phyloP scores from a whole-genome alignment of 2,797 vertebrate genomes.

The Chiroxiphia lanceolata region DNA sequence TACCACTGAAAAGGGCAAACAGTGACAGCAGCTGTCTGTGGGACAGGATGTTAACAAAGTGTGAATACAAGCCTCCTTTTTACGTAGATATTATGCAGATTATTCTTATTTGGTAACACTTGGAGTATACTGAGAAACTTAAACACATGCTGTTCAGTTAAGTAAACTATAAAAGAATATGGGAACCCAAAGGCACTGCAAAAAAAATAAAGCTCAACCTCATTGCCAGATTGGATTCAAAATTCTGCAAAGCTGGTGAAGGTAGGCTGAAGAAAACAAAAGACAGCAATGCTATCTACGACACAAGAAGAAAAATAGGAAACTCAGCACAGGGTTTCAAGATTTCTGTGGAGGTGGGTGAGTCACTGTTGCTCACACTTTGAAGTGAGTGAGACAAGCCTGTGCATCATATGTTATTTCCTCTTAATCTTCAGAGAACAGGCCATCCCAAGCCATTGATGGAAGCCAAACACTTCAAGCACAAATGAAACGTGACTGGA shows the following conservation, averaged over 20 bases:
- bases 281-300: conserved; percentile 49
- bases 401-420: conserved; percentile 45
- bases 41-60: conserved; percentile 56
- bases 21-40: conserved; percentile 55
- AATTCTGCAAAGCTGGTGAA: conserved; percentile 33
- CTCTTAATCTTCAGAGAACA: conserved; percentile 55
- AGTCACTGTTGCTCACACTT: conserved; percentile 68
- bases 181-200: conserved; percentile 4
- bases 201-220: conserved; percentile 32
- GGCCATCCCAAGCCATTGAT: conserved; percentile 33
- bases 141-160: conserved; percentile 51
- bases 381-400: conserved; percentile 64
- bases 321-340: conserved; percentile 54
- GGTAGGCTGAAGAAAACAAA: conserved; percentile 60
- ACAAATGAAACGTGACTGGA: conserved; percentile 48
- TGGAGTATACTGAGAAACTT: conserved; percentile 26
- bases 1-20: conserved; percentile 67
- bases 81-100: conserved; percentile 49
- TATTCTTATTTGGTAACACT: conserved; percentile 64
- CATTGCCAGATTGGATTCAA: conserved; percentile 51
- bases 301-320: conserved; percentile 50
- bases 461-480: conserved; percentile 38
- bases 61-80: conserved; percentile 55
- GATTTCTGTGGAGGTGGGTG: conserved; percentile 65
- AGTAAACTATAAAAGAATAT: conserved; percentile 38